These are phyloP conservation scores for Morone chrysops DNA, from an alignment of 2,113 vertebrate species.

Conservation along the genomic window DNA sequence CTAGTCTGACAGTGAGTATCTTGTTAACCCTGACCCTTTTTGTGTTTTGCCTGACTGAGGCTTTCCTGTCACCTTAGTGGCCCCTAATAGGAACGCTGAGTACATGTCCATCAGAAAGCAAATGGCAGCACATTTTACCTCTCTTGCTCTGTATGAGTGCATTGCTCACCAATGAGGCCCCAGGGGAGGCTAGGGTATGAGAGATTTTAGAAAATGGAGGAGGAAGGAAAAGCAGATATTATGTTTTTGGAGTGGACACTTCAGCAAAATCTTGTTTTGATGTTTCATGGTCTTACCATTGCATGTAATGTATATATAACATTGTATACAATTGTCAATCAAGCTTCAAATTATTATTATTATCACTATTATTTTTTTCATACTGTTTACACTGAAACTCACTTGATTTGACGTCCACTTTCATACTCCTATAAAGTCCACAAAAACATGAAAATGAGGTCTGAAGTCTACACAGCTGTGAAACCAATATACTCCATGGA, in stretches of 20 bases:
- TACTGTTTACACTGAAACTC: neutral
- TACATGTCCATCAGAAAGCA: slow-evolving; percentile 48
- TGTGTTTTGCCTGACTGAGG: slow-evolving; percentile 12
- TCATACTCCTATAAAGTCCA: neutral
- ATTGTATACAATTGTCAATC: neutral
- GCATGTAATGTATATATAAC: neutral
- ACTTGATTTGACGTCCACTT: neutral
- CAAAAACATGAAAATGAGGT: neutral
- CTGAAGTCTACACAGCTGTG: neutral
- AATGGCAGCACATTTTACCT: slow-evolving; percentile 39
- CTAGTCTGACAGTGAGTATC: neutral
- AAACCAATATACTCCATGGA: neutral
- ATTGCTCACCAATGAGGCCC: slow-evolving; percentile 58
- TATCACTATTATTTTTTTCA: neutral
- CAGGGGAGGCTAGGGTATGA: slow-evolving; percentile 32
- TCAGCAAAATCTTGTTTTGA: slow-evolving; percentile 5
- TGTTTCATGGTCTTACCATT: neutral
- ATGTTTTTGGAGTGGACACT: slow-evolving; percentile 35
- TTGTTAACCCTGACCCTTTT: slow-evolving; percentile 30
- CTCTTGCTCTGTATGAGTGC: slow-evolving; percentile 28
- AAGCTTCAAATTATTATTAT: neutral
- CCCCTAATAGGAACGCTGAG: slow-evolving; percentile 53
- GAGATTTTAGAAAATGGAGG: slow-evolving; percentile 23
- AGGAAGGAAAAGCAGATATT: slow-evolving; percentile 17
- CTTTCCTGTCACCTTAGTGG: slow-evolving; percentile 43